These are phyloP conservation scores for Alosa sapidissima DNA, from an alignment of 2,797 vertebrate species.

Conservation along the genomic window DNA sequence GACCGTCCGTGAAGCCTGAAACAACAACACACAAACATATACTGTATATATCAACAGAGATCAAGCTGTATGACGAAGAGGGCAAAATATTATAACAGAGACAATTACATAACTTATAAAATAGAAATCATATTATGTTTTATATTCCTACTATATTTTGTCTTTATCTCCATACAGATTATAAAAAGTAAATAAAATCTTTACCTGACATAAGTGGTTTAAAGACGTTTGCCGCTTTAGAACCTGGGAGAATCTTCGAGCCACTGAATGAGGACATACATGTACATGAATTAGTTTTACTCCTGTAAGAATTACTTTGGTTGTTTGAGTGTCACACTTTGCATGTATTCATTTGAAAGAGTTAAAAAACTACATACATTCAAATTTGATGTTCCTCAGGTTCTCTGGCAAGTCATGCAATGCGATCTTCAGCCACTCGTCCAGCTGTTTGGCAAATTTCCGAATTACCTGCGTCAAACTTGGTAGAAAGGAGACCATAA, in stretches of 20 bases:
- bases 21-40: constrained; percentile 47
- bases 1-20: constrained; percentile 94
- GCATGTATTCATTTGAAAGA: background rate
- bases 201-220: constrained; percentile 98
- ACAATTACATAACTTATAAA: too few relatives aligned
- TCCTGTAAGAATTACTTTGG: background rate
- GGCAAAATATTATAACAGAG: too few relatives aligned
- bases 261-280: constrained; percentile 76
- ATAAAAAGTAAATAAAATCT: background rate
- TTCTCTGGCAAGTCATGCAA: constrained; percentile 97
- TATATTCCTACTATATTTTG: background rate
- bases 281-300: constrained; percentile 26
- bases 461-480: constrained; percentile 98
- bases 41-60: background rate
- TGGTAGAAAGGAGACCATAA: constrained; percentile 48
- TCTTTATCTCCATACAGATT: background rate
- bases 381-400: constrained; percentile 97
- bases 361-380: constrained; percentile 89
- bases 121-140: background rate
- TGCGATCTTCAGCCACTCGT: constrained; percentile 98
- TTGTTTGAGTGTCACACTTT: background rate
- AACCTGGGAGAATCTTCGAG: constrained; percentile 98
- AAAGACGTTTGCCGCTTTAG: constrained; percentile 95
- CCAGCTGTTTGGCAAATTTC: constrained; percentile 98
- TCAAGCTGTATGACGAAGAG: too few relatives aligned